Evolutionary conservation across 23 tunicate genomes (phyloP), one percentile per base, ranked within the genome.

Genomic region (Halocynthia aurantium): DNA sequence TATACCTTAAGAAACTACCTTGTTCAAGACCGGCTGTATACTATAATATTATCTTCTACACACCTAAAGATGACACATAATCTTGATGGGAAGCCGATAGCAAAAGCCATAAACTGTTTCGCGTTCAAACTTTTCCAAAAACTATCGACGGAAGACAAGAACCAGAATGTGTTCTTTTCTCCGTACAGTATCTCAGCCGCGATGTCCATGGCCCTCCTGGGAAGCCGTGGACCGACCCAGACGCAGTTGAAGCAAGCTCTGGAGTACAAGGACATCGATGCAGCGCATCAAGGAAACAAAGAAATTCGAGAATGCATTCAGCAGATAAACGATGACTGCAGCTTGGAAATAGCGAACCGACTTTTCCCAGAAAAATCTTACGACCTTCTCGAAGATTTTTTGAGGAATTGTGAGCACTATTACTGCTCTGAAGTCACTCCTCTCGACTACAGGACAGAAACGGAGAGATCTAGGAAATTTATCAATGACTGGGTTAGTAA

Each of bases 291-390:
- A 8, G 55, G 64, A 56, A 53, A 74, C 40, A 55, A 49, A 55
- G 40, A 50, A 20, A 50, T 67, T 49, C 15, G 72, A 50, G 17
- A 67, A 50, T 74, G 56, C 31, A 53, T 74, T 7, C n/a, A 53
- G 15, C 60, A 52, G 6, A 8, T 64, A 18, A 7, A 12, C 15
- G 51, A 40, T 7, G 63, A 70, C 17, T 80, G 85, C 13, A 51
- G 56, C 7, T 55, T 91, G 20, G 83, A 79, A 71, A 82, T 66
- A n/a, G 98, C 88, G 7, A 86, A 83, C 78, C 77, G 93, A 19
- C 44, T 92, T 15, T 92, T 92, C 65, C 97, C 97, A 5, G 91
- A 91, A 60, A 57, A 31, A 12, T 22, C 82, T 20, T 91, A 70
- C 52, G 13, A 8, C 8, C 76, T 91, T 63, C 13, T 54, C 50